A percentile compares a stretch with the other conserved stretches of the same genome.
These are phyloP conservation scores for human DNA, from an alignment of 2,113 vertebrate species.

Conservation along the genomic window GRCh38 chr7:36107501-36108000, in stretches of 20 bases:
- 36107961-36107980: neutral
- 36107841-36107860: neutral
- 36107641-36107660: neutral
- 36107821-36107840: neutral
- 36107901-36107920: neutral
- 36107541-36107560: neutral
- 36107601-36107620: neutral
- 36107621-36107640: neutral
- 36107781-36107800: neutral
- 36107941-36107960: neutral
- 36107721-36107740: neutral
- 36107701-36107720: neutral
- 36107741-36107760: neutral
- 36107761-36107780: neutral
- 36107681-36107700: neutral
- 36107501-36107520: too few species aligned
- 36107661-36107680: neutral
- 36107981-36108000: neutral
- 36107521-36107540: neutral
- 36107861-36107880: neutral
- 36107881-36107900: too few species aligned
- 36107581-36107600: neutral
- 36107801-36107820: neutral
- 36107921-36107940: neutral
- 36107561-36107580: neutral